Evolutionary conservation across 2,113 vertebrate genomes (phyloP).

Genomic region (Sphyrna mokarran): DNA sequence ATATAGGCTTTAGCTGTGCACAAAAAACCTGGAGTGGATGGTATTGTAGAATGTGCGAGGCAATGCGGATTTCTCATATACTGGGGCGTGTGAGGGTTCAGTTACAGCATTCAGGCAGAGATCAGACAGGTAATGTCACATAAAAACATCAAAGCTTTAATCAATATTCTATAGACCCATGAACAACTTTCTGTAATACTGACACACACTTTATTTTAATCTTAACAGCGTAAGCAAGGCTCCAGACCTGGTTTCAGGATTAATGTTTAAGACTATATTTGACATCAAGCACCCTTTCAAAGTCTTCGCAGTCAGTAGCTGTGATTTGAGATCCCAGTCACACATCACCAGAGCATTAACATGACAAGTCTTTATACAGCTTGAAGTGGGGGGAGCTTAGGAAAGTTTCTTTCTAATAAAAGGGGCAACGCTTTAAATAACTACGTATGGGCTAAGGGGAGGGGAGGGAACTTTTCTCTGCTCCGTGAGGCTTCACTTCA

Average conservation of each 20-base stretch:
- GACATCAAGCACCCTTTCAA: slow-evolving; percentile 52
- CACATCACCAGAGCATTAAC: not conserved
- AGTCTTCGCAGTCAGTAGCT: slow-evolving; percentile 78
- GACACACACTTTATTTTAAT: slow-evolving; percentile 33
- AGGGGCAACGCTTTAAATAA: not conserved
- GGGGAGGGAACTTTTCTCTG: not conserved
- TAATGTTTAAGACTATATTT: slow-evolving; percentile 35
- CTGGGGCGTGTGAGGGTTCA: not conserved
- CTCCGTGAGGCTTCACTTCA: not conserved
- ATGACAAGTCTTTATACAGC: not conserved
- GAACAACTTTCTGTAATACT: slow-evolving; percentile 27
- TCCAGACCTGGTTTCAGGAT: slow-evolving; percentile 25
- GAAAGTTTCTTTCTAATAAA: not conserved
- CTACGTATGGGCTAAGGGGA: not conserved
- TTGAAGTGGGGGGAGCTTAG: not conserved
- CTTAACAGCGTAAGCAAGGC: slow-evolving; percentile 14
- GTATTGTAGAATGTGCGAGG: not conserved
- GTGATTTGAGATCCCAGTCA: not conserved
- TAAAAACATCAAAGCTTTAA: slow-evolving; percentile 32
- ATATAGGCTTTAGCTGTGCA: not conserved
- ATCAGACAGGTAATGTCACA: not conserved
- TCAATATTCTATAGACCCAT: slow-evolving; percentile 26
- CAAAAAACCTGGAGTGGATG: not conserved
- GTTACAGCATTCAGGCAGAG: not conserved
- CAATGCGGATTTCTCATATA: not conserved